Percentiles rank a stretch among this genome's conserved stretches.
phyloP scores from a whole-genome alignment of 2,797 vertebrate genomes.

The Centropyge bicolor region DNA sequence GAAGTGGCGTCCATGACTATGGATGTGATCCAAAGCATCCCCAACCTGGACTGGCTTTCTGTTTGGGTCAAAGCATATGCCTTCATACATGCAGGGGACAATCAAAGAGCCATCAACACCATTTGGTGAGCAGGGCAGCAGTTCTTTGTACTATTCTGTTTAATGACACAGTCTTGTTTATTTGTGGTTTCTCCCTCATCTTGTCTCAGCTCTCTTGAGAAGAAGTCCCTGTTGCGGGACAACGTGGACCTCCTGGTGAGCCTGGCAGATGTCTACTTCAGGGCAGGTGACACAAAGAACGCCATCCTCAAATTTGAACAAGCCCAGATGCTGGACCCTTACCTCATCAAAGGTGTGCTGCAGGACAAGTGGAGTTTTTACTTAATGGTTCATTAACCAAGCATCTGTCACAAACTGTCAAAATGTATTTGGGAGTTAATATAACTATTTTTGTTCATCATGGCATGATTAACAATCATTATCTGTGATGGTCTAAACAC shows the following conservation, averaged over 20 bases:
- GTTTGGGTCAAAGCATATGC: slow-evolving; percentile 99
- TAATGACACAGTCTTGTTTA: background rate
- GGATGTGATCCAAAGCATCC: slow-evolving; percentile 97
- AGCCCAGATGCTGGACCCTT: slow-evolving; percentile 98
- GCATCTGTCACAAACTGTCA: background rate
- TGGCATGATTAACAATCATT: background rate
- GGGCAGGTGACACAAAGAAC: slow-evolving; percentile 97
- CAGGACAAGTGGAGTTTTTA: background rate
- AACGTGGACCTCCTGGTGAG: slow-evolving; percentile 97
- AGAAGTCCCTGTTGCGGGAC: slow-evolving; percentile 96
- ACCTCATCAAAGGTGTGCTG: slow-evolving; percentile 93
- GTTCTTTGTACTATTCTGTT: background rate
- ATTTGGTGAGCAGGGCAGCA: slow-evolving; percentile 90
- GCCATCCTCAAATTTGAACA: slow-evolving; percentile 98
- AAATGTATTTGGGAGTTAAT: background rate
- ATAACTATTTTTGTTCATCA: background rate
- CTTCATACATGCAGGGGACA: slow-evolving; percentile 96
- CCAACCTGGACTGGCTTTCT: slow-evolving; percentile 98
- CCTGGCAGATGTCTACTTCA: slow-evolving; percentile 97
- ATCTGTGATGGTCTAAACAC: background rate
- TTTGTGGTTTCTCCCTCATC: background rate
- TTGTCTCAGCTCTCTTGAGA: slow-evolving; percentile 93
- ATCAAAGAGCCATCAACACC: slow-evolving; percentile 97
- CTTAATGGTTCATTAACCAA: background rate
- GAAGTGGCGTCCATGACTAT: slow-evolving; percentile 99